Evolutionary conservation across 2,113 vertebrate genomes (phyloP), one percentile per base, ranked within the genome.

Genomic region (Aphelocoma coerulescens): DNA sequence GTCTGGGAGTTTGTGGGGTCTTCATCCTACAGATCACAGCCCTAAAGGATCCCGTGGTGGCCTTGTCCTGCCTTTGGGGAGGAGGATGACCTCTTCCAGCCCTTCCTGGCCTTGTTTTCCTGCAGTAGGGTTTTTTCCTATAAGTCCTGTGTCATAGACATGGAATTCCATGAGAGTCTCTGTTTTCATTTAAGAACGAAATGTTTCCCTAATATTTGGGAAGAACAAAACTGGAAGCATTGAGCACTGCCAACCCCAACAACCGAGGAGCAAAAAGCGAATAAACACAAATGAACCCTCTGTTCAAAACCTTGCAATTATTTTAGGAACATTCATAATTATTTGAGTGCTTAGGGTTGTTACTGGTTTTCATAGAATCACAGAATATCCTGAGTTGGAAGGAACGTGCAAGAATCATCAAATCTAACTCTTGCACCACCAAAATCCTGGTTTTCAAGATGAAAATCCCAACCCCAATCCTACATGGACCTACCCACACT

Each of bases 151-250:
- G 27, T 35, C 59, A 44, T 0, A 24, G 32, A 46, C 55, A 22
- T 46, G 37, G 81, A 79, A 90, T 93, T 76, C 55, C 22, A 48
- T 12, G 51, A 52, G 12, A 75, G 33, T 15, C 75, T 95, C 93
- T 93, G 90, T 66, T 96, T 95, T 43, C 82, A 58, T 85, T 93
- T 88, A 88, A 85, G 88, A 61, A 43, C 86, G 32, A 91, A 94
- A 85, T 33, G 13, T 43, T 93, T 58, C 81, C 71, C 71, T 94
- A 85, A 76, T 83, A 94, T 85, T 72, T 83, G 54, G 37, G 82
- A 61, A 79, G 63, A 74, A 74, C 54, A 91, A 79, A 65, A 59
- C 10, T 63, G 41, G 79, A 57, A 92, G 75, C 59, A 37, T 95
- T 71, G 76, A 82, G 78, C 7, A 0, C n/a, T 49, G 79, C 75